Percentiles rank a stretch among this genome's conserved stretches.
phyloP scores from a whole-genome alignment of 92 coral and sea anemone genomes.

The Porites lobata region DNA sequence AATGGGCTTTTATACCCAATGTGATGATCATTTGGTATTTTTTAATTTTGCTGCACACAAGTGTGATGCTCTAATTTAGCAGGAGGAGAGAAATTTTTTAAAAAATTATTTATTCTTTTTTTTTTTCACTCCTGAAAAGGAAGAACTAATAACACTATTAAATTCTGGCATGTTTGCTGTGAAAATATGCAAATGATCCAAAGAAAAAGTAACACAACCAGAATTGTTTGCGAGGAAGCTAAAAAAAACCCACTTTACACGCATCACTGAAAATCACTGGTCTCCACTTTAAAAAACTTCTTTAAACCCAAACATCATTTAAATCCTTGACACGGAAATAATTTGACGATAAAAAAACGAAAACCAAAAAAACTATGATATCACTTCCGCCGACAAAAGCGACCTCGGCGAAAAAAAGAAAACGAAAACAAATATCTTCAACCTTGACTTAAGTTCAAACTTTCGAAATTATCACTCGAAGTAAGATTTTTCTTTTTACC shows the following conservation, averaged over 20 bases:
- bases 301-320: background rate
- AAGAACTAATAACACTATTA: too few species aligned
- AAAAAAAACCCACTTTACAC: background rate
- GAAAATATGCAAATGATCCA: background rate
- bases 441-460: background rate
- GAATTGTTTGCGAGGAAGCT: background rate
- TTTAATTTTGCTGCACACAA: too few species aligned
- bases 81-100: too few species aligned
- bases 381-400: slow-evolving; percentile 38
- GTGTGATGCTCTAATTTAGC: too few species aligned
- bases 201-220: background rate
- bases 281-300: background rate
- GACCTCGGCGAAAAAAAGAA: background rate
- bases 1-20: too few species aligned
- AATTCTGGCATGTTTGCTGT: background rate
- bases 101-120: too few species aligned
- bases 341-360: background rate
- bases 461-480: background rate
- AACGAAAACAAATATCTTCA: background rate
- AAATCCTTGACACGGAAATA: background rate
- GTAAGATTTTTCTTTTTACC: background rate
- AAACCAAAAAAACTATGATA: slow-evolving; percentile 9
- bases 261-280: background rate
- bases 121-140: too few species aligned
- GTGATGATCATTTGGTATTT: too few species aligned